Conservation (phyloP, 2,797 vertebrate genomes). For the Microcaecilia unicolor region DNA sequence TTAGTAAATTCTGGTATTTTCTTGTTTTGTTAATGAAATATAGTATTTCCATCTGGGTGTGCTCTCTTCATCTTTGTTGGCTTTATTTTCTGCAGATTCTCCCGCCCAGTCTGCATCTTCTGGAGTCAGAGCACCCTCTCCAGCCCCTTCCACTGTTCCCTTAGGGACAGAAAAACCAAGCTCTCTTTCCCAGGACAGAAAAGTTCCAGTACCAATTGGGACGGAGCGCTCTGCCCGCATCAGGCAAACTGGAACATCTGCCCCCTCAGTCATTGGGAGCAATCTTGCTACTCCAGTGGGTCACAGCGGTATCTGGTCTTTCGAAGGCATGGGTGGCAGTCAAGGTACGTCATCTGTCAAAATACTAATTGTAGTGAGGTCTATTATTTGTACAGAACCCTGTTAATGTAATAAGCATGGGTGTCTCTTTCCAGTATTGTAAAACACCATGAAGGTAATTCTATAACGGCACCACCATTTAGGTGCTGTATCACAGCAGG, state of each 20-base stretch:
- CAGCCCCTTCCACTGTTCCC: conserved; percentile 58
- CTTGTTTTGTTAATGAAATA: too few species aligned
- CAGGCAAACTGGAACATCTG: conserved; percentile 68
- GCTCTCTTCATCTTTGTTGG: too few species aligned
- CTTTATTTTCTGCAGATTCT: conserved; percentile 47
- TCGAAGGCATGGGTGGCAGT: conserved; percentile 66
- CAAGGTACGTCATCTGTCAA: conserved; percentile 63
- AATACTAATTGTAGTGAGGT: too few species aligned
- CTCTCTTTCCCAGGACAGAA: conserved; percentile 65
- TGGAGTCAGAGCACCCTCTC: conserved; percentile 61
- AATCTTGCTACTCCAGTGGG: conserved; percentile 65
- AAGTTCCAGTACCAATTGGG: conserved; percentile 68
- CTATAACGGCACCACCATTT: too few species aligned
- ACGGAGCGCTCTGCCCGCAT: conserved; percentile 69
- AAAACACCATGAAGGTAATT: too few species aligned
- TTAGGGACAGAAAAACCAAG: conserved; percentile 63
- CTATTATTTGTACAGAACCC: too few species aligned
- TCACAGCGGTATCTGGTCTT: conserved; percentile 71
- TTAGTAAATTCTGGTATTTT: too few species aligned
- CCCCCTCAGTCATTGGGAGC: conserved; percentile 64
- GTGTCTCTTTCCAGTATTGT: too few species aligned
- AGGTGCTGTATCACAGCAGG: too few species aligned
- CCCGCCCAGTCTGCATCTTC: conserved; percentile 57
- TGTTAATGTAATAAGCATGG: too few species aligned
- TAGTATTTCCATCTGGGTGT: too few species aligned